These are phyloP conservation scores for Loriculus beryllinus DNA, from an alignment of 2,797 vertebrate species.

Conservation along the genomic window DNA sequence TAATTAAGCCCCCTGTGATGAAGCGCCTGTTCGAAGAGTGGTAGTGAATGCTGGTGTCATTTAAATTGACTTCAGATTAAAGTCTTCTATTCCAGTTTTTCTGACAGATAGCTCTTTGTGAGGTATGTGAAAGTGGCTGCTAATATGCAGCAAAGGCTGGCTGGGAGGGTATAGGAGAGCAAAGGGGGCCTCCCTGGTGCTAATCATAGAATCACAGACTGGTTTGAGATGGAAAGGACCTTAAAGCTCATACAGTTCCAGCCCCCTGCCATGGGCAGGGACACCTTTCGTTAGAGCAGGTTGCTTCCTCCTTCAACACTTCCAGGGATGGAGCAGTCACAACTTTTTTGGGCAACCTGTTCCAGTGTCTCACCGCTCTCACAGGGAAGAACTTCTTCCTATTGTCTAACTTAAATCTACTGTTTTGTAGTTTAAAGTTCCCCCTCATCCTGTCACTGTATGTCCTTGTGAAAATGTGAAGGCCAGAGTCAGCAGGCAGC, in stretches of 20 bases:
- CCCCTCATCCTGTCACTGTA: not conserved
- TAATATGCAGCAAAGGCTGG: not conserved
- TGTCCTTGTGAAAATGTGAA: not conserved
- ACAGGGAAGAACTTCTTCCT: not conserved
- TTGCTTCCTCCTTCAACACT: not conserved
- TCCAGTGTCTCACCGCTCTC: not conserved
- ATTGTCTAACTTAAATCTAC: not conserved
- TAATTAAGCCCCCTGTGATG: not conserved
- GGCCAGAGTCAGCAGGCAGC: not conserved
- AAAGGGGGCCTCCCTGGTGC: not conserved
- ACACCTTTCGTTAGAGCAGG: not conserved
- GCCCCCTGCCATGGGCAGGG: not conserved
- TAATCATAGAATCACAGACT: not conserved
- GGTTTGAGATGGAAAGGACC: not conserved
- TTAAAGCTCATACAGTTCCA: not conserved
- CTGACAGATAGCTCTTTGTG: not conserved
- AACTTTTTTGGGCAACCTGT: not conserved
- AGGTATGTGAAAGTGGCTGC: not conserved
- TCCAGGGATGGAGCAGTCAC: not conserved
- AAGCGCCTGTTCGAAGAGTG: not conserved
- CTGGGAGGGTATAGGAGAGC: not conserved
- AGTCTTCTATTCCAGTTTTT: not conserved
- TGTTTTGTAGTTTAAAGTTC: not conserved
- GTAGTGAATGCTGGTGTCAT: not conserved
- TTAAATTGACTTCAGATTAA: not conserved